These are phyloP conservation scores for Parotocinclus haroldoi DNA, from an alignment of 2,797 vertebrate species.

Conservation along the genomic window DNA sequence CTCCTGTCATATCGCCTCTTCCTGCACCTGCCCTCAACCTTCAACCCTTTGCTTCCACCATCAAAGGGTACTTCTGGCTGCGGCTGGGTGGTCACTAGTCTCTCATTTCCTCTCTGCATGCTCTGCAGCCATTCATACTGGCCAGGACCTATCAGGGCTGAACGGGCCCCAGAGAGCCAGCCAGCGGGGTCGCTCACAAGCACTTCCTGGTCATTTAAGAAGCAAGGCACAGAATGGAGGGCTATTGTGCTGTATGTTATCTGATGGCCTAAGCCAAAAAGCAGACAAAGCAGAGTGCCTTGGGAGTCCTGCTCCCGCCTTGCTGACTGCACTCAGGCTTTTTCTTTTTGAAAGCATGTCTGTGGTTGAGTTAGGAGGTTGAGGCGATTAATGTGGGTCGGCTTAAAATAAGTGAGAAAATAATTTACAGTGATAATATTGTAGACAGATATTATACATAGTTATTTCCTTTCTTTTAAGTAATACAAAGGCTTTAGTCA, in stretches of 20 bases:
- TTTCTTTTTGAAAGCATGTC: slow-evolving; percentile 45
- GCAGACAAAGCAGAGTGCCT: slow-evolving; percentile 73
- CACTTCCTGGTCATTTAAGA: slow-evolving; percentile 80
- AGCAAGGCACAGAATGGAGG: slow-evolving; percentile 69
- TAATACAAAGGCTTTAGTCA: not conserved
- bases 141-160: slow-evolving; percentile 70
- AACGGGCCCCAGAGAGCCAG: slow-evolving; percentile 73
- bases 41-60: slow-evolving; percentile 51
- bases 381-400: slow-evolving; percentile 8
- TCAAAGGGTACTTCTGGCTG: slow-evolving; percentile 72
- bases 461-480: too few relatives aligned
- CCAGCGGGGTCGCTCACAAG: slow-evolving; percentile 70
- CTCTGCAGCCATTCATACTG: slow-evolving; percentile 65
- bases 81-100: slow-evolving; percentile 72
- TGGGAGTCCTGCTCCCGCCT: slow-evolving; percentile 52
- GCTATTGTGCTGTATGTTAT: slow-evolving; percentile 80
- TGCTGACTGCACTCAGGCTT: slow-evolving; percentile 45
- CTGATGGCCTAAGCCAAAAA: slow-evolving; percentile 74
- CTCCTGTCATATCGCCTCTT: slow-evolving; percentile 6
- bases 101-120: slow-evolving; percentile 71
- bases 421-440: too few relatives aligned
- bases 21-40: slow-evolving; percentile 27
- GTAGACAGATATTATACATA: too few relatives aligned
- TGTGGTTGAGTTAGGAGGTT: slow-evolving; percentile 31
- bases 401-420: not conserved